These are phyloP conservation scores for Volucella inanis DNA, from an alignment of 2,888 invertebrate species.

Conservation along the genomic window DNA sequence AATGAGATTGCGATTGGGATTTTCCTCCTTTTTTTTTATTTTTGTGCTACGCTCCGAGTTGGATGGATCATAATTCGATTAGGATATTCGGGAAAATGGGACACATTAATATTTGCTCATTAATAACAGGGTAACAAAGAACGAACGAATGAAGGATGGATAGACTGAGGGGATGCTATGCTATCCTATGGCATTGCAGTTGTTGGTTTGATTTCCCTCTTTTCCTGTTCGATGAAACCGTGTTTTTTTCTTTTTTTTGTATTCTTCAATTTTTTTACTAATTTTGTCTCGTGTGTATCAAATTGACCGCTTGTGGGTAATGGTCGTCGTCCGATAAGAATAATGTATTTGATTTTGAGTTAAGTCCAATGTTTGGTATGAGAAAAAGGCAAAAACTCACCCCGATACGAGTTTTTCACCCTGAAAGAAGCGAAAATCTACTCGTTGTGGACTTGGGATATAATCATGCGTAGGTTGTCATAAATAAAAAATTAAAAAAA, in stretches of 20 bases:
- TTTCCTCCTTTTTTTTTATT: constrained; percentile 22
- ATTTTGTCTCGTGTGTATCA: constrained; percentile 41
- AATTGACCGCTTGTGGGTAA: constrained; percentile 70
- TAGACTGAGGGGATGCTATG: constrained; percentile 50
- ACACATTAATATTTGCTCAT: constrained; percentile 71
- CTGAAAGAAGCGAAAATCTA: neutral
- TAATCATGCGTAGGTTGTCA: too few species aligned
- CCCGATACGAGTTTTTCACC: neutral
- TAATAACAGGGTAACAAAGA: constrained; percentile 68
- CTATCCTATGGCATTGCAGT: constrained; percentile 41
- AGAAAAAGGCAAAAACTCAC: neutral
- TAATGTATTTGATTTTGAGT: constrained; percentile 52
- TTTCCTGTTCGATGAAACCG: neutral
- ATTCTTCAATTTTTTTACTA: constrained; percentile 1
- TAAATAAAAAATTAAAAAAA: too few species aligned
- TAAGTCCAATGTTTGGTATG: neutral
- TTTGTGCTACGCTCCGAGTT: constrained; percentile 43
- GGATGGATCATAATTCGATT: constrained; percentile 72
- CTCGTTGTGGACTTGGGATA: too few species aligned
- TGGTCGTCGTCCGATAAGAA: constrained; percentile 51
- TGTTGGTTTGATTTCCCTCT: constrained; percentile 26
- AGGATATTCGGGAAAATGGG: constrained; percentile 64
- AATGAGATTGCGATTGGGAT: too few species aligned
- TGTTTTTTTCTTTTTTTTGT: neutral
- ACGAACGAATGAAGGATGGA: constrained; percentile 26